A percentile compares a stretch with the other conserved stretches of the same genome.
Evolutionary conservation across 2,888 invertebrate species (phyloP).

Genomic region (Pantelozetes paolii): DNA sequence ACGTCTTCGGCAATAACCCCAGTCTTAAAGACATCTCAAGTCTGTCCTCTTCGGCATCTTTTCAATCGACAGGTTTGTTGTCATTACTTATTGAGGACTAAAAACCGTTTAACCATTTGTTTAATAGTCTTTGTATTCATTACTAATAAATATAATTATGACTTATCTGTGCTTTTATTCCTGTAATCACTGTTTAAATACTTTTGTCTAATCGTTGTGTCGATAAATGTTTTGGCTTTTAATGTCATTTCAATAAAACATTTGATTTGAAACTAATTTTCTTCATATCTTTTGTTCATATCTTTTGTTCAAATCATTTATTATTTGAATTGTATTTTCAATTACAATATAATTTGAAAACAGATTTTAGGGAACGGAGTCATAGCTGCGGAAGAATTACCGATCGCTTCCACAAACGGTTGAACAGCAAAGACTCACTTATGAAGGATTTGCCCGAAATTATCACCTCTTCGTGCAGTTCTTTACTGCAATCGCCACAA

Average conservation of each 20-base stretch:
- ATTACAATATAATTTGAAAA: neutral
- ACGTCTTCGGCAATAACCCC: slow-evolving; percentile 60
- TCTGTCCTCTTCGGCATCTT: slow-evolving; percentile 10
- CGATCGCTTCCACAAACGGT: slow-evolving; percentile 2
- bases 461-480: slow-evolving; percentile 11
- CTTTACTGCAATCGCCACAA: neutral
- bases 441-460: slow-evolving; percentile 29
- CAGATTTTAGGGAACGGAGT: slow-evolving; percentile 18
- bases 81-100: neutral
- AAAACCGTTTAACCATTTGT: neutral
- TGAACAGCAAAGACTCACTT: slow-evolving; percentile 10
- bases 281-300: neutral
- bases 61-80: slow-evolving; percentile 32
- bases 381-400: slow-evolving; percentile 13
- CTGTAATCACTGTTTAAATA: slow-evolving; percentile 7
- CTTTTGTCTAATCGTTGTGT: neutral
- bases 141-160: too few relatives aligned
- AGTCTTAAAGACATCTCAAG: neutral
- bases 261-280: neutral
- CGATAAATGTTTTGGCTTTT: neutral
- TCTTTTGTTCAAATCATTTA: neutral
- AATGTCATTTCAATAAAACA: neutral
- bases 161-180: neutral
- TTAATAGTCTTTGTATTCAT: neutral
- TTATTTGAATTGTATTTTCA: neutral